Evolutionary conservation across 2,797 vertebrate species (phyloP), one percentile per base, ranked within the genome.

Genomic region (Poeciliopsis paucimaculata): DNA sequence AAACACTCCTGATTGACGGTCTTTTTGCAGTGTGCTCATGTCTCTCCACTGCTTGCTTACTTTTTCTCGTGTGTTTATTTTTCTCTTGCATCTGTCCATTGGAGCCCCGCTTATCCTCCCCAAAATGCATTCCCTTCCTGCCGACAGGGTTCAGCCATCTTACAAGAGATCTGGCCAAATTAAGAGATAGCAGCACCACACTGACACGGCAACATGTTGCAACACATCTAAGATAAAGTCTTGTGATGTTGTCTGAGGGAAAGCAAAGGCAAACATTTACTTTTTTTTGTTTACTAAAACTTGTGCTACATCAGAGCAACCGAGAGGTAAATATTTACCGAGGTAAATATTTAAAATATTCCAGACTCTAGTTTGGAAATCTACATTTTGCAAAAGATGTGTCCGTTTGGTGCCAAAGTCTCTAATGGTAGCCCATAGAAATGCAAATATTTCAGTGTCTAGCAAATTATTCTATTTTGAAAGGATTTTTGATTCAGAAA

Each of bases 1-100:
- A 49, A 51, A 75, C 76, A 75, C 72, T 70, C 47, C 68, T 1
- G 49, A 57, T 73, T 53, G 36, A 8, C 1, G 6, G 20, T 45
- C 7, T 12, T 76, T 49, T 49, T 8, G n/a, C 47, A 64, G 74
- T 16, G 9, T 23, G 13, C 53, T 79, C 51, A 28, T 60, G 66
- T 79, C 77, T 77, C 75, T 60, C 64, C 55, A 4, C 3, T n/a
- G n/a, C 82, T 55, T 77, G 78, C 84, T 90, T 84, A 72, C 75
- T 85, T 88, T 86, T 41, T 75, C 82, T 84, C 70, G 79, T 28
- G 2, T 87, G 87, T 92, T 92, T 92, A 90, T 89, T 91, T 89
- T 88, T 85, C 81, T 83, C 45, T 57, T 75, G 78, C 84, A 77
- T 88, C 70, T 75, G 68, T 85, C 84, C 89, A 86, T 85, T 82